Evolutionary conservation across 2,888 invertebrate genomes (phyloP).

Genomic region (Ametastegia equiseti): DNA sequence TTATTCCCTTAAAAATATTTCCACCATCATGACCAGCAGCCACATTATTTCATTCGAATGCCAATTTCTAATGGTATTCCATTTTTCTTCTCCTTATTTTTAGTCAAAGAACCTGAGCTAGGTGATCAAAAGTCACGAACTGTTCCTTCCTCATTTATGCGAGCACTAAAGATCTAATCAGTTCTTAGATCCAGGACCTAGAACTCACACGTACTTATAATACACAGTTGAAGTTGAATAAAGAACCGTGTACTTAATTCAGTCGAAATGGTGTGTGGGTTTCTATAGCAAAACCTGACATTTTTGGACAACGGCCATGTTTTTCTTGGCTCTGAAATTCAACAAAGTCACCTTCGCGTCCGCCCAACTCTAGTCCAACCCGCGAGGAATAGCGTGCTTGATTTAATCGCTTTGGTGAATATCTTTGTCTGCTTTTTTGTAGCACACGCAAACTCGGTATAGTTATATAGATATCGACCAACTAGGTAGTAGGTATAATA

Average conservation of each 20-base stretch:
- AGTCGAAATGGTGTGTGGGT: neutral
- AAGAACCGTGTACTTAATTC: constrained; percentile 9
- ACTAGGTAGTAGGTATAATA: neutral
- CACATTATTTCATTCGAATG: neutral
- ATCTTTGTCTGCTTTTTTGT: constrained; percentile 25
- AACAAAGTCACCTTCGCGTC: constrained; percentile 38
- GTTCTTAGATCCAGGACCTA: neutral
- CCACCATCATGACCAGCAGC: neutral
- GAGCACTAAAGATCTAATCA: neutral
- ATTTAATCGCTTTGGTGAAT: constrained; percentile 40
- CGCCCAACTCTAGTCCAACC: neutral
- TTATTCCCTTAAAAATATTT: constrained; percentile 6
- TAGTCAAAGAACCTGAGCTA: neutral
- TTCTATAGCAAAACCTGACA: constrained; percentile 10
- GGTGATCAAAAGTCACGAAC: neutral
- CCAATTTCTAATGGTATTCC: neutral
- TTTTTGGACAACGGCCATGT: constrained; percentile 37
- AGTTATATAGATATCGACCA: neutral
- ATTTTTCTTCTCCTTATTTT: neutral
- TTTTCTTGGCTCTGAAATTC: constrained; percentile 34
- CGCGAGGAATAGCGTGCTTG: constrained; percentile 20
- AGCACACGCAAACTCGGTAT: neutral
- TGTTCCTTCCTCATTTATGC: neutral
- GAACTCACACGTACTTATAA: neutral
- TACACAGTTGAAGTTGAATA: neutral